A percentile compares a stretch with the other conserved stretches of the same genome.
Evolutionary conservation across 1,140 invertebrate species (phyloP).

Genomic region (Drosophila quadrilineata): DNA sequence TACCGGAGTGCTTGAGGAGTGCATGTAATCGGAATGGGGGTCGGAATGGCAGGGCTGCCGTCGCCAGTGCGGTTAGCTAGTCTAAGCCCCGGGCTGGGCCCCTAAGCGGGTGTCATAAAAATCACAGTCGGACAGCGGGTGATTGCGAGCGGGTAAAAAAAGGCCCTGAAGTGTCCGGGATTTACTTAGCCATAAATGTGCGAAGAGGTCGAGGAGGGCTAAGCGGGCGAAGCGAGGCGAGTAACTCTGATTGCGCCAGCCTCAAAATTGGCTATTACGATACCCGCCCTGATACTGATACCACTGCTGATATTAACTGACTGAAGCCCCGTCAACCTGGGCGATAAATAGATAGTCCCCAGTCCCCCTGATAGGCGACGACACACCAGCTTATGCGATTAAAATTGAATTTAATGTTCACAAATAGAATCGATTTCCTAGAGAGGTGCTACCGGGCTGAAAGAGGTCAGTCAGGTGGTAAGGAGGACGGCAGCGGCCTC

Average conservation of each 20-base stretch:
- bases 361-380: slow-evolving; percentile 45
- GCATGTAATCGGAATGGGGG: slow-evolving; percentile 23
- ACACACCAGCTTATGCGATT: slow-evolving; percentile 74
- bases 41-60: too few species aligned
- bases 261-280: slow-evolving; percentile 59
- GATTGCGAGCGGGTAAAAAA: slow-evolving; percentile 9
- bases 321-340: slow-evolving; percentile 3
- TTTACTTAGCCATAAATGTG: slow-evolving; percentile 78
- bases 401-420: slow-evolving; percentile 73
- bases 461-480: too few species aligned
- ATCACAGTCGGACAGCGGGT: slow-evolving; percentile 47
- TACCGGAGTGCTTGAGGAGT: not conserved
- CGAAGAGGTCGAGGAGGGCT: too few species aligned
- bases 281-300: slow-evolving; percentile 34
- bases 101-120: slow-evolving; percentile 73
- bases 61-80: slow-evolving; percentile 13
- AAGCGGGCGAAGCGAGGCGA: too few species aligned
- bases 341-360: slow-evolving; percentile 62
- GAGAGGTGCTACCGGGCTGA: too few species aligned
- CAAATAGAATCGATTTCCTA: slow-evolving; percentile 55
- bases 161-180: slow-evolving; percentile 66
- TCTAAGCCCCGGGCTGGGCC: slow-evolving; percentile 2
- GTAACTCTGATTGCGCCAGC: slow-evolving; percentile 19
- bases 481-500: slow-evolving; percentile 13
- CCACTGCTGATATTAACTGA: slow-evolving; percentile 57